Percentiles rank a stretch among this genome's conserved stretches.
Evolutionary conservation across 1,140 invertebrate genomes (phyloP).

Genomic region (Cotesia chilonis): DNA sequence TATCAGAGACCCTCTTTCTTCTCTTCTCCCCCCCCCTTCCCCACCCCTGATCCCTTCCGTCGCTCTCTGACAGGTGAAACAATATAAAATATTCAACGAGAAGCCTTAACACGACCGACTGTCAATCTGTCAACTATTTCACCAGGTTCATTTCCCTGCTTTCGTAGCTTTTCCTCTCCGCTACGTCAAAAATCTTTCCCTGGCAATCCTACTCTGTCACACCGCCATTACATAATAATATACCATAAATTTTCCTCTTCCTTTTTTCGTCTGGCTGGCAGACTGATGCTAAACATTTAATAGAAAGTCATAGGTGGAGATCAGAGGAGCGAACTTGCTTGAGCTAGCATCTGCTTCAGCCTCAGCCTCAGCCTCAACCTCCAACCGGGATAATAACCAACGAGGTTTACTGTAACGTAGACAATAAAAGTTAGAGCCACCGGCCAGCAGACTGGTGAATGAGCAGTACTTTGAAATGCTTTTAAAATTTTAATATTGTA

Average conservation of each 20-base stretch:
- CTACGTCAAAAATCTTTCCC: not conserved
- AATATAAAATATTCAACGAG: slow-evolving; percentile 58
- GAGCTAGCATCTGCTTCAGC: not conserved
- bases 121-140: slow-evolving; percentile 60
- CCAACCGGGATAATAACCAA: not conserved
- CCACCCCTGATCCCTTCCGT: slow-evolving; percentile 36
- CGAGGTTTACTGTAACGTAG: not conserved
- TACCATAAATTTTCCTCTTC: not conserved
- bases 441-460: slow-evolving; percentile 41
- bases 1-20: too few relatives aligned
- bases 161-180: not conserved
- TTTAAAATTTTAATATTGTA: slow-evolving; percentile 60
- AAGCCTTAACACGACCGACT: slow-evolving; percentile 55
- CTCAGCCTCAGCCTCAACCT: not conserved
- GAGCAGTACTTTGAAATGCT: slow-evolving; percentile 58
- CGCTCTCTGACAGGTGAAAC: slow-evolving; percentile 57
- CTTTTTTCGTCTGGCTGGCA: not conserved
- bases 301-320: too few relatives aligned
- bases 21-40: slow-evolving; percentile 31
- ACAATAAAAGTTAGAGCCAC: slow-evolving; percentile 20
- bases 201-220: slow-evolving; percentile 9
- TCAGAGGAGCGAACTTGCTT: too few relatives aligned
- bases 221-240: not conserved
- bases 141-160: slow-evolving; percentile 33
- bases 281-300: not conserved